Evolutionary conservation across 1,140 invertebrate species (phyloP).

Genomic region (Cyrtorhinus lividipennis): DNA sequence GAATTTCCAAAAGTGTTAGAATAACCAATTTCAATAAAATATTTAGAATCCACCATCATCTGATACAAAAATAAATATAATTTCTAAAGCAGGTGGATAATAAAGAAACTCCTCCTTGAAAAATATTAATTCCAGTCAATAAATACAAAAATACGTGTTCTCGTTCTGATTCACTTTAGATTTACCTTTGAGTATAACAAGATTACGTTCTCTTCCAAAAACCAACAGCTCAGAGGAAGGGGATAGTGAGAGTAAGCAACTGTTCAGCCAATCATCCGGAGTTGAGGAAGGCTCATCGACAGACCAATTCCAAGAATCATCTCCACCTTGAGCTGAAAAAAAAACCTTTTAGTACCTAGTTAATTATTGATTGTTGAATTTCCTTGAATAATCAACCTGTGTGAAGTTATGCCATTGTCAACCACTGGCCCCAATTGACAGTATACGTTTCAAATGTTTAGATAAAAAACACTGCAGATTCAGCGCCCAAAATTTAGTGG

Average conservation of each 20-base stretch:
- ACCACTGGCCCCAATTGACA: no score
- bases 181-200: conserved; percentile 33
- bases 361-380: background rate
- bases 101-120: no score
- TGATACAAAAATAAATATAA: conserved; percentile 11
- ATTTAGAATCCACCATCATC: no score
- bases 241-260: conserved; percentile 52
- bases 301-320: conserved; percentile 21
- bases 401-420: background rate
- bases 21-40: no score
- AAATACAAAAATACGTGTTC: no score
- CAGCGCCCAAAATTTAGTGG: background rate
- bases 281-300: conserved; percentile 14
- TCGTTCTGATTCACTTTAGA: conserved; percentile 3
- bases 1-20: no score
- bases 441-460: no score
- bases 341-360: background rate
- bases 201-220: conserved; percentile 42
- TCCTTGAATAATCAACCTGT: background rate
- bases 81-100: no score
- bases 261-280: conserved; percentile 47
- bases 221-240: conserved; percentile 55
- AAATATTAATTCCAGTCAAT: no score
- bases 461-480: no score
- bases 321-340: background rate